Evolutionary conservation across 2,888 invertebrate species (phyloP).

Genomic region (Cheilosia variabilis): DNA sequence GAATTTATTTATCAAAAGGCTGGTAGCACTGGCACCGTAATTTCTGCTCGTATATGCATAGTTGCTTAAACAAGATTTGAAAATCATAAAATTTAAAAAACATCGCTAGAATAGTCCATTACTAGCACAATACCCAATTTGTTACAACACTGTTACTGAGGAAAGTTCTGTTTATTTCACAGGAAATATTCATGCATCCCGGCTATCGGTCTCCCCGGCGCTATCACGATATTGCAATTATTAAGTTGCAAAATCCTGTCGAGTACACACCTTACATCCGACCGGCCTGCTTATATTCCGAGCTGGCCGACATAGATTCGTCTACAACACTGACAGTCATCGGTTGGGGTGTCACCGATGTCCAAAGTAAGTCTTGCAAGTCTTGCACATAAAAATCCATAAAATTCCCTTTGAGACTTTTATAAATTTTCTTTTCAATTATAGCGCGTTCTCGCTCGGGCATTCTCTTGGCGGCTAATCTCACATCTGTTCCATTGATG

Average conservation of each 20-base stretch:
- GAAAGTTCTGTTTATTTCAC: neutral
- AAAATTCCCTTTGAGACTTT: neutral
- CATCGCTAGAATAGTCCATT: no score
- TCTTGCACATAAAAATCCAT: neutral
- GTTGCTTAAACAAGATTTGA: no score
- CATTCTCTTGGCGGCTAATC: conserved; percentile 74
- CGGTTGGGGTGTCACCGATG: conserved; percentile 81
- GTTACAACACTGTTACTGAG: neutral
- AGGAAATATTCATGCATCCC: conserved; percentile 78
- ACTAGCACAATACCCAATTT: no score
- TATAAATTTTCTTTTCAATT: conserved; percentile 9
- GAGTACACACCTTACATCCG: conserved; percentile 62
- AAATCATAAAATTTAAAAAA: no score
- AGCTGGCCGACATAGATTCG: conserved; percentile 77
- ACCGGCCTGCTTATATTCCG: conserved; percentile 79
- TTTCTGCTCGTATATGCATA: no score
- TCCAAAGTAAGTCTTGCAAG: conserved; percentile 77
- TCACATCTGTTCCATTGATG: conserved; percentile 69
- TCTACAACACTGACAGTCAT: conserved; percentile 77
- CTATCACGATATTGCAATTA: conserved; percentile 80
- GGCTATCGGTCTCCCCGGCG: conserved; percentile 77
- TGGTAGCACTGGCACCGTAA: no score
- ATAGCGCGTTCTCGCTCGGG: conserved; percentile 72
- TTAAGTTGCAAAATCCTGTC: conserved; percentile 77
- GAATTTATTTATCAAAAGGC: no score